Conservation (phyloP, 2,113 vertebrate genomes). For the Rissa tridactyla region DNA sequence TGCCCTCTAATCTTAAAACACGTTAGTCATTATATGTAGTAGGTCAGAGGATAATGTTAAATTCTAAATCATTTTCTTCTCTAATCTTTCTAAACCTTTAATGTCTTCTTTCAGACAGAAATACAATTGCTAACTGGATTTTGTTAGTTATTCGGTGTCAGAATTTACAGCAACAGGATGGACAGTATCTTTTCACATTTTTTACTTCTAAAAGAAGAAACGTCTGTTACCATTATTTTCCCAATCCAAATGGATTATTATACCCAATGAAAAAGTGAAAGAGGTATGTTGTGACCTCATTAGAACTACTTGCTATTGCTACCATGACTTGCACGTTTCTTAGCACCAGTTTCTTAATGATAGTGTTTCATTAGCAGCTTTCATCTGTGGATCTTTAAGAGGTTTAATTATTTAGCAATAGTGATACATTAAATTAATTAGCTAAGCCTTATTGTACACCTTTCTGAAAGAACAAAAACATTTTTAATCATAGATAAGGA, state of each 20-base stretch:
- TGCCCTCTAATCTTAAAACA: not conserved
- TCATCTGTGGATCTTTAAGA: not conserved
- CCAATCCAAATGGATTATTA: not conserved
- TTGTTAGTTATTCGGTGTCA: not conserved
- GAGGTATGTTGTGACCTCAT: not conserved
- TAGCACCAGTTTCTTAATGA: not conserved
- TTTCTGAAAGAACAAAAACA: not conserved
- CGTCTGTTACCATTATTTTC: not conserved
- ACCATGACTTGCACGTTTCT: not conserved
- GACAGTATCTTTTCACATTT: not conserved
- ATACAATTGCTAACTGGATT: not conserved
- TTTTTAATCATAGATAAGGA: not conserved
- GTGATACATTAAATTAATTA: not conserved
- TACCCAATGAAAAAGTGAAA: not conserved
- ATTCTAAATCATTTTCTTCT: constrained; percentile 6
- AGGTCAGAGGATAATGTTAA: constrained; percentile 33
- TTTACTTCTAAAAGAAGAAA: not conserved
- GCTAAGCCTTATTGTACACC: not conserved
- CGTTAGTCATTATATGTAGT: not conserved
- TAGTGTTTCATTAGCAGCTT: not conserved
- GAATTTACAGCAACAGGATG: not conserved
- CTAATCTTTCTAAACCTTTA: not conserved
- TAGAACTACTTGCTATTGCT: not conserved
- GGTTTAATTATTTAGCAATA: not conserved
- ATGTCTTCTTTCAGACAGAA: not conserved